Evolutionary conservation across 2,113 vertebrate genomes (phyloP).

Genomic region (Cacatua alba): DNA sequence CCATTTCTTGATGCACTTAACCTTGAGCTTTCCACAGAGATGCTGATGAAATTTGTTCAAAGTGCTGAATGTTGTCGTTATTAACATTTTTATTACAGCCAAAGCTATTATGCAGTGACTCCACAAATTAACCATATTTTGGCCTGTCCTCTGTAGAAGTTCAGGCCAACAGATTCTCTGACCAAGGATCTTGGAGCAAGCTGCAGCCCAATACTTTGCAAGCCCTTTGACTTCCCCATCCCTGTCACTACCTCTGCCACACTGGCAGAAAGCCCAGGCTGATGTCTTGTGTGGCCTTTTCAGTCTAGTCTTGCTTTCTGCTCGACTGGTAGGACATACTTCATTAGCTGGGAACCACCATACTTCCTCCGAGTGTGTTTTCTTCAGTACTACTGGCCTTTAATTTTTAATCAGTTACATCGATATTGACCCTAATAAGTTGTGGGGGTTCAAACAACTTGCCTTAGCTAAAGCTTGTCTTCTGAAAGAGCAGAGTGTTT

Average conservation of each 20-base stretch:
- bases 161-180: neutral
- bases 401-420: neutral
- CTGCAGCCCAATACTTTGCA: neutral
- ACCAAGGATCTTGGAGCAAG: neutral
- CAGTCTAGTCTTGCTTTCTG: neutral
- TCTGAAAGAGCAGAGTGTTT: neutral
- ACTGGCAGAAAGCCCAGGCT: neutral
- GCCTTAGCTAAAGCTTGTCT: neutral
- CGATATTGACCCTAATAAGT: neutral
- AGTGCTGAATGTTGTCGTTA: neutral
- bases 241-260: neutral
- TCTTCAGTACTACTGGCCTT: neutral
- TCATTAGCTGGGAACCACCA: neutral
- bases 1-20: neutral
- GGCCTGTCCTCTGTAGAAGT: neutral
- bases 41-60: neutral
- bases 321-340: neutral
- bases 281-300: neutral
- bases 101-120: neutral
- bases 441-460: neutral
- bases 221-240: neutral
- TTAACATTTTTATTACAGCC: neutral
- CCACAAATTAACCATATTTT: neutral
- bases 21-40: neutral
- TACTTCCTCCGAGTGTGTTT: neutral